These are phyloP conservation scores for Drosophila repleta DNA, from an alignment of 1,140 invertebrate genomes.

Conservation along the genomic window DNA sequence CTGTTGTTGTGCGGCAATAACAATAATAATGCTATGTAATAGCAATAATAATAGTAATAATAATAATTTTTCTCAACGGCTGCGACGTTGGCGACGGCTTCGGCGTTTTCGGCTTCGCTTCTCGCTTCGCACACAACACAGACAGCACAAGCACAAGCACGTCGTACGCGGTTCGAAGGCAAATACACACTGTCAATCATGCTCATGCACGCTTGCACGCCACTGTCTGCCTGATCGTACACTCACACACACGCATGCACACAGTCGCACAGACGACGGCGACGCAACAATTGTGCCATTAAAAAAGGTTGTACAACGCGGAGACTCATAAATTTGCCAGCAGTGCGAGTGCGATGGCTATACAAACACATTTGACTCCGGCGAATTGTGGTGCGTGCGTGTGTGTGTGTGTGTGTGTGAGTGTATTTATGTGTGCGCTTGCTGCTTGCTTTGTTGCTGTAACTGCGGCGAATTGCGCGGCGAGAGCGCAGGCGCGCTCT, in stretches of 20 bases:
- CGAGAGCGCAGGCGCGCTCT: conserved; percentile 69
- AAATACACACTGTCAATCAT: conserved; percentile 84
- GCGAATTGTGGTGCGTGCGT: conserved; percentile 35
- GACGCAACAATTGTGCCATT: conserved; percentile 84
- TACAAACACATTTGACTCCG: conserved; percentile 44
- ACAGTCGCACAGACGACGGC: conserved; percentile 36
- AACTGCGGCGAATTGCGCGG: conserved; percentile 50
- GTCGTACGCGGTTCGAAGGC: conserved; percentile 84
- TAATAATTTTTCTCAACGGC: conserved; percentile 67
- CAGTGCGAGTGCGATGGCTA: conserved; percentile 63
- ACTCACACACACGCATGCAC: conserved; percentile 33
- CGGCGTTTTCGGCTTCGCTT: conserved; percentile 62
- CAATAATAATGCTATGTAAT: conserved; percentile 49
- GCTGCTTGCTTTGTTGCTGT: conserved; percentile 20
- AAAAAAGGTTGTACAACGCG: conserved; percentile 60
- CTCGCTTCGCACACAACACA: conserved; percentile 70
- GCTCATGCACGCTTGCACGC: conserved; percentile 53
- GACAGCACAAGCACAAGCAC: conserved; percentile 72
- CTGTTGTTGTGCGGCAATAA: conserved; percentile 41
- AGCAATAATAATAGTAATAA: conserved; percentile 57
- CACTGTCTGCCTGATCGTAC: conserved; percentile 48
- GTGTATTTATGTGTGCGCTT: conserved; percentile 31
- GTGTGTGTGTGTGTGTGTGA: conserved; percentile 14
- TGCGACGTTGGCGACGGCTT: conserved; percentile 52
- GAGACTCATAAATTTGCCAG: conserved; percentile 53